Evolutionary conservation across 2,888 invertebrate species (phyloP).

Genomic region (Sinotaia quadrata): DNA sequence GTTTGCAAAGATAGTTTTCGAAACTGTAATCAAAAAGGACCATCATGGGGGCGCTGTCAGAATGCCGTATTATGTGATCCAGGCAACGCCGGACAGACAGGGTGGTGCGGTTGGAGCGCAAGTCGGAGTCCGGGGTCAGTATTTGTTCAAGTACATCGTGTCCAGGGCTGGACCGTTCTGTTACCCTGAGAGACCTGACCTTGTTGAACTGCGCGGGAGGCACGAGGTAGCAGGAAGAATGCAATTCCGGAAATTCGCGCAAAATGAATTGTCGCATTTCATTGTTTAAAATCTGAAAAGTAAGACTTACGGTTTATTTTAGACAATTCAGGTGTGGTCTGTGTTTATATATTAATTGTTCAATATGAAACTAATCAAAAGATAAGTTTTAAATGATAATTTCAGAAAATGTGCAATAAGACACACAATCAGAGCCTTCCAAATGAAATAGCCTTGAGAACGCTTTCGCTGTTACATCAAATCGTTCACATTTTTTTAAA

Average conservation of each 20-base stretch:
- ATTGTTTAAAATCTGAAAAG: neutral
- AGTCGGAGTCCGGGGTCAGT: neutral
- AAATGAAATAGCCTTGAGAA: too few relatives aligned
- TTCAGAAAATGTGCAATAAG: too few relatives aligned
- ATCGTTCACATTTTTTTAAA: too few relatives aligned
- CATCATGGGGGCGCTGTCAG: neutral
- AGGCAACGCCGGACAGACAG: neutral
- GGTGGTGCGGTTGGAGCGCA: neutral
- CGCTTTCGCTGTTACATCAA: too few relatives aligned
- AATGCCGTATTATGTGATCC: too few relatives aligned
- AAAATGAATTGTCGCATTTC: neutral
- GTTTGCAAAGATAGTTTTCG: neutral
- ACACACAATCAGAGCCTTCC: too few relatives aligned
- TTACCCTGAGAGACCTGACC: neutral
- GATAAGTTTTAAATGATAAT: too few relatives aligned
- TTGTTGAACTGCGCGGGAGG: neutral
- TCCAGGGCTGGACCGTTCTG: neutral
- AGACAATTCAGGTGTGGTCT: too few relatives aligned
- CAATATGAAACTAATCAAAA: too few relatives aligned
- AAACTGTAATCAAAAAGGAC: neutral
- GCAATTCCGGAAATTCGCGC: neutral
- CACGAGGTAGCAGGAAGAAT: neutral
- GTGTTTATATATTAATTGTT: too few relatives aligned
- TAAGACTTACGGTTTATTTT: too few relatives aligned
- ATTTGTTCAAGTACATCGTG: neutral